These are phyloP conservation scores for Enteromius viviparus DNA, from an alignment of 2,797 vertebrate genomes.

Conservation along the genomic window DNA sequence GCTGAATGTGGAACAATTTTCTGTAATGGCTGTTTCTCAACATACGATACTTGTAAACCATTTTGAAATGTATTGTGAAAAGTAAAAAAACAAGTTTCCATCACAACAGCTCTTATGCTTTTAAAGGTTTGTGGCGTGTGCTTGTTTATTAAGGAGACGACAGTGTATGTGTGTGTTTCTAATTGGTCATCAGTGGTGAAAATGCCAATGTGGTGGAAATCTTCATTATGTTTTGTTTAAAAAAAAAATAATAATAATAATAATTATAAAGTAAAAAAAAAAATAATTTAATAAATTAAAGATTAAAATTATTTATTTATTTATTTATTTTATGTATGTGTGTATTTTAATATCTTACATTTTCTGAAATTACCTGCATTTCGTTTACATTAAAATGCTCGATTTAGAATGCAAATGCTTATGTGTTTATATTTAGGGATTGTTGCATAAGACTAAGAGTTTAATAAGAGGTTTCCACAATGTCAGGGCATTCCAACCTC, in stretches of 20 bases:
- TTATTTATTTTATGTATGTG: background rate
- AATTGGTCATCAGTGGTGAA: background rate
- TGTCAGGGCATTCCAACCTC: background rate
- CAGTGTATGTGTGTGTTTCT: background rate
- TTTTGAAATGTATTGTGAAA: background rate
- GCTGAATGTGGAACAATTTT: background rate
- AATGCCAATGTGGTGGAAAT: background rate
- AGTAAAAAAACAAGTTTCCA: background rate
- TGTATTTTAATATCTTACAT: background rate
- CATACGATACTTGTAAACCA: background rate
- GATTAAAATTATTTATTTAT: too few relatives aligned
- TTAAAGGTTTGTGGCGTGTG: background rate
- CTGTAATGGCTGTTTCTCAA: background rate
- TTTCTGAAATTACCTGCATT: background rate
- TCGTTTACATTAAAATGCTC: background rate
- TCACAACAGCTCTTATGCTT: background rate
- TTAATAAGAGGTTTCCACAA: background rate
- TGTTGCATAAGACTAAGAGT: constrained; percentile 27
- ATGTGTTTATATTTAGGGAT: background rate
- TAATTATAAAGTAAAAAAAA: too few relatives aligned
- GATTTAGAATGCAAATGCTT: background rate
- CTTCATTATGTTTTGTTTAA: background rate
- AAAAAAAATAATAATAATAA: background rate
- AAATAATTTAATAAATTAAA: background rate
- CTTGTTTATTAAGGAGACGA: background rate